A percentile compares a stretch with the other conserved stretches of the same genome.
Conservation (phyloP, 1,140 invertebrate species). For the Drosophila elegans region DNA sequence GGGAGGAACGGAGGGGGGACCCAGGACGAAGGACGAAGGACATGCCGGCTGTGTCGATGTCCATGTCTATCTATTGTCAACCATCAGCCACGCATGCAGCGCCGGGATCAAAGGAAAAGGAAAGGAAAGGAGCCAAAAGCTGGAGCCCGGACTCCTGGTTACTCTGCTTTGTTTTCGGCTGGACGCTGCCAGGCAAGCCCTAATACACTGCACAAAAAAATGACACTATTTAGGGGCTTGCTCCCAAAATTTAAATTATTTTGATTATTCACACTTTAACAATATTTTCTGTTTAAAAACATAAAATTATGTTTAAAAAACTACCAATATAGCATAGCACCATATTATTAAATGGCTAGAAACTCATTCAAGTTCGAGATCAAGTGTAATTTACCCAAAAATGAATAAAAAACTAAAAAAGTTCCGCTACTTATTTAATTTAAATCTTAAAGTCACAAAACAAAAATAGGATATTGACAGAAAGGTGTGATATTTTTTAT, state of each 20-base stretch:
- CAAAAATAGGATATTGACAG: too few relatives aligned
- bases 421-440: too few relatives aligned
- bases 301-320: neutral
- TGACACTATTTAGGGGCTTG: neutral
- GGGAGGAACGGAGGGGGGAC: neutral
- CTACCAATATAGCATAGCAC: too few relatives aligned
- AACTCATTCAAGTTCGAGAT: too few relatives aligned
- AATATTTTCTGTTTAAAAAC: too few relatives aligned
- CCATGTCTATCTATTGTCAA: conserved; percentile 52
- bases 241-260: too few relatives aligned
- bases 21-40: conserved; percentile 13
- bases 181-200: conserved; percentile 25
- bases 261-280: too few relatives aligned
- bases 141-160: conserved; percentile 16
- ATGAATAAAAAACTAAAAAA: too few relatives aligned
- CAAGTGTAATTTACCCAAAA: too few relatives aligned
- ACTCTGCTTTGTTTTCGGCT: conserved; percentile 37
- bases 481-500: too few relatives aligned
- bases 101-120: conserved; percentile 52
- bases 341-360: too few relatives aligned
- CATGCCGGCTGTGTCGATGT: conserved; percentile 58
- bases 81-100: conserved; percentile 54
- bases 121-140: conserved; percentile 5
- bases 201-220: neutral
- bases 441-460: too few relatives aligned